Conservation (phyloP, 2,113 vertebrate species). For the Chaetops frenatus region DNA sequence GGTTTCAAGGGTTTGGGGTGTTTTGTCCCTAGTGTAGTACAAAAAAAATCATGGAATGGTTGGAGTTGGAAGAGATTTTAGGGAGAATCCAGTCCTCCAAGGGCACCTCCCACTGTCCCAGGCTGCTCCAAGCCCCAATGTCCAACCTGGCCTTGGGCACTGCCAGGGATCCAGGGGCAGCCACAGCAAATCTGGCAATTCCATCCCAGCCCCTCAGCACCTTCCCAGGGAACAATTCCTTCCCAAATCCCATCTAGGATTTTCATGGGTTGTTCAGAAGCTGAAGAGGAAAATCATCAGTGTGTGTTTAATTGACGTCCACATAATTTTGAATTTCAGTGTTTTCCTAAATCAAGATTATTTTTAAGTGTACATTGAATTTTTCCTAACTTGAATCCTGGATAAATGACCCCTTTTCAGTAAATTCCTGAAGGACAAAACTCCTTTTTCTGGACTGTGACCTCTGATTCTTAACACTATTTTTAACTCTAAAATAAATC, state of each 20-base stretch:
- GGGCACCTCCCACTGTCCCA: neutral
- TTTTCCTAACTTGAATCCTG: neutral
- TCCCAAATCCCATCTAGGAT: neutral
- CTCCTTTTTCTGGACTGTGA: neutral
- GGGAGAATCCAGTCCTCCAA: neutral
- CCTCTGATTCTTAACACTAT: neutral
- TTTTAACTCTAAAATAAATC: neutral
- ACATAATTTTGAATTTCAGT: neutral
- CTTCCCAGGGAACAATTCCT: neutral
- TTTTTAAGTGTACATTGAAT: neutral
- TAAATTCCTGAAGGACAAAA: neutral
- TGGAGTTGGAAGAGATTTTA: neutral
- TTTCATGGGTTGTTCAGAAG: neutral
- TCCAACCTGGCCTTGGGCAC: neutral
- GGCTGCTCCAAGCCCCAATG: neutral
- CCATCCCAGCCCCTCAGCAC: neutral
- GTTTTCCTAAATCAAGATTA: neutral
- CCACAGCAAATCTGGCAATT: neutral
- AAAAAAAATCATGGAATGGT: neutral
- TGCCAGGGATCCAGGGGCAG: neutral
- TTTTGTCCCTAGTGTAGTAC: neutral
- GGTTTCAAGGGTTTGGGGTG: neutral
- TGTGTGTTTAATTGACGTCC: neutral
- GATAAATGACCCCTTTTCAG: neutral
- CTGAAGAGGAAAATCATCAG: neutral